Percentiles rank a stretch among this genome's conserved stretches.
Conservation (phyloP, 1,140 invertebrate species). For the Tetranychus urticae region DNA sequence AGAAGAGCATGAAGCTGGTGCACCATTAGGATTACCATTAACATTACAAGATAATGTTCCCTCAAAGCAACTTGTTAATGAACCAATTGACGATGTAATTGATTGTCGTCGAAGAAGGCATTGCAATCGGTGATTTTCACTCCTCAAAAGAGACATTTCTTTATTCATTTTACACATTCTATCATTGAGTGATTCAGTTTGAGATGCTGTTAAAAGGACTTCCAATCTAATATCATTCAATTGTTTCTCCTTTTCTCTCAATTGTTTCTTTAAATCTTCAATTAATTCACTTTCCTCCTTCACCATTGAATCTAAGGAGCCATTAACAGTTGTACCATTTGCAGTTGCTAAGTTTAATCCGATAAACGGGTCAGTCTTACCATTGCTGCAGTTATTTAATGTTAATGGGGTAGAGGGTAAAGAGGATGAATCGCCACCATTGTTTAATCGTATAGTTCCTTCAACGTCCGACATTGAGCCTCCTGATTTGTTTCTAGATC, state of each 20-base stretch:
- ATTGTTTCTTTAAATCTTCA: conserved; percentile 65
- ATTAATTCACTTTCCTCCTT: conserved; percentile 23
- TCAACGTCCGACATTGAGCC: background rate
- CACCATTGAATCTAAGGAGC: background rate
- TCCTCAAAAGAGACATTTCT: conserved; percentile 49
- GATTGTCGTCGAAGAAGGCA: conserved; percentile 18
- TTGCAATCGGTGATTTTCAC: conserved; percentile 83
- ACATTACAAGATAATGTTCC: too few relatives aligned
- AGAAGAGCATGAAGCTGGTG: too few relatives aligned
- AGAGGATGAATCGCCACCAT: background rate
- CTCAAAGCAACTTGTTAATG: background rate
- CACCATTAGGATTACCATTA: too few relatives aligned
- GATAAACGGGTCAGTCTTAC: too few relatives aligned
- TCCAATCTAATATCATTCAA: conserved; percentile 85
- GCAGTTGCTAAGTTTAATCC: background rate
- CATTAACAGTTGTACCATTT: background rate
- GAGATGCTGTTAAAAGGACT: conserved; percentile 81
- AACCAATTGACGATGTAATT: background rate
- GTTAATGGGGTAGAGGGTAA: background rate
- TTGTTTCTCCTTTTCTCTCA: conserved; percentile 83
- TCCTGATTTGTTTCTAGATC: background rate
- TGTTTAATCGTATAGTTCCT: background rate
- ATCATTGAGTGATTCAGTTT: conserved; percentile 82
- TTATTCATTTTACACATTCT: conserved; percentile 87
- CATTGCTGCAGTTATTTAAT: too few relatives aligned